Evolutionary conservation across 2,113 vertebrate species (phyloP).

Genomic region (Stegostoma tigrinum): DNA sequence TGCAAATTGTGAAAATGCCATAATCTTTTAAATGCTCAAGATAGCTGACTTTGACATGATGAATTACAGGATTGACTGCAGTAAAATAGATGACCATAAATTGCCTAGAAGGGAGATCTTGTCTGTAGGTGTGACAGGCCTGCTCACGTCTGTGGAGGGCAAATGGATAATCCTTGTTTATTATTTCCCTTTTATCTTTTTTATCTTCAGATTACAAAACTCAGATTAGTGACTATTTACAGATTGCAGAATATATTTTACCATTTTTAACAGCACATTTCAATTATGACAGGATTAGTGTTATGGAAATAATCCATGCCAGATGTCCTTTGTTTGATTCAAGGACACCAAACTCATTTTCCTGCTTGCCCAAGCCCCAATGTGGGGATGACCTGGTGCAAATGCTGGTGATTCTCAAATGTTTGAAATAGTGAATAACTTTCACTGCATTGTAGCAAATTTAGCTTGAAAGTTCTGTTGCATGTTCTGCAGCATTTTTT

Average conservation of each 20-base stretch:
- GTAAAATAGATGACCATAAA: not conserved
- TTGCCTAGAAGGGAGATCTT: not conserved
- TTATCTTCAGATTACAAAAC: not conserved
- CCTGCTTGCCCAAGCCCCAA: not conserved
- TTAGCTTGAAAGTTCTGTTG: not conserved
- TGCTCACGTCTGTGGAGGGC: not conserved
- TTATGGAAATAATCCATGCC: not conserved
- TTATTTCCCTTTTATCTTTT: slow-evolving; percentile 11
- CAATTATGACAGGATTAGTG: not conserved
- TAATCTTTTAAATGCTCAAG: not conserved
- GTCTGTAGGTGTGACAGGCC: not conserved
- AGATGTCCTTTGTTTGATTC: not conserved
- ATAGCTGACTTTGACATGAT: not conserved
- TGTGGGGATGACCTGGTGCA: not conserved
- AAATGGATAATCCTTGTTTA: not conserved
- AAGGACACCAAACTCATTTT: not conserved
- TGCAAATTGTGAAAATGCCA: not conserved
- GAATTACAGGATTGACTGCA: not conserved
- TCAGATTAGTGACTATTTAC: not conserved
- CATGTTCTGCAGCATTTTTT: not conserved
- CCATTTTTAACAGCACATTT: not conserved
- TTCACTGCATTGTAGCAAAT: too few relatives aligned
- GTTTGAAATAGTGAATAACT: not conserved
- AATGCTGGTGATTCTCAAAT: not conserved
- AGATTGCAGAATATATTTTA: not conserved